phyloP scores from a whole-genome alignment of 2,797 vertebrate species.

The Lutjanus argentimaculatus region DNA sequence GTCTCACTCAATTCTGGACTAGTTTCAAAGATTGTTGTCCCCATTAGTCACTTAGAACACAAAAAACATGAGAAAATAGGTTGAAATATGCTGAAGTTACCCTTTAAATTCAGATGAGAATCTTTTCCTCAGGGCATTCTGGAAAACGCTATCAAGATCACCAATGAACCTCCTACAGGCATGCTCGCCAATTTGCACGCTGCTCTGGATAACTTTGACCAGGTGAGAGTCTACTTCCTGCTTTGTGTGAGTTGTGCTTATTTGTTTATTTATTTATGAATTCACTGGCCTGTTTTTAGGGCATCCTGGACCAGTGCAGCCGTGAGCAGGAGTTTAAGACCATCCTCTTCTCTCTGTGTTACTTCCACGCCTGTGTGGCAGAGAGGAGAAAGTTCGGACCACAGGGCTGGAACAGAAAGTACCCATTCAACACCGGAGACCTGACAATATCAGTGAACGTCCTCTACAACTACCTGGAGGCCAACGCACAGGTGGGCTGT shows the following conservation, averaged over 20 bases:
- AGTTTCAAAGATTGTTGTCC: no score
- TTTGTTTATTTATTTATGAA: background rate
- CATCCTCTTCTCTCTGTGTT: constrained; percentile 89
- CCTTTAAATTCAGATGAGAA: background rate
- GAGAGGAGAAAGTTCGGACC: constrained; percentile 88
- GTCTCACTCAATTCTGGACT: no score
- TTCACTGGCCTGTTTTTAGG: constrained; percentile 59
- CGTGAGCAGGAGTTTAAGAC: constrained; percentile 91
- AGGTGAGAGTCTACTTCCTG: constrained; percentile 73
- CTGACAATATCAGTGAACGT: constrained; percentile 86
- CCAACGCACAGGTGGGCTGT: constrained; percentile 83
- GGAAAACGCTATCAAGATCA: constrained; percentile 91
- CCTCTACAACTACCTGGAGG: constrained; percentile 88
- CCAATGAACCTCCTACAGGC: constrained; percentile 88
- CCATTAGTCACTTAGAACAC: no score
- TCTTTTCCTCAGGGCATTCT: constrained; percentile 82
- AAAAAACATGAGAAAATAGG: no score
- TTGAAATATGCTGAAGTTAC: no score
- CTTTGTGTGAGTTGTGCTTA: background rate
- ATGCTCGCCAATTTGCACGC: constrained; percentile 87
- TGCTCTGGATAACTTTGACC: constrained; percentile 88
- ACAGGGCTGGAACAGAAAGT: constrained; percentile 89
- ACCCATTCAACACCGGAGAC: constrained; percentile 88
- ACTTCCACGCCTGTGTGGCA: constrained; percentile 88
- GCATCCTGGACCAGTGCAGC: constrained; percentile 89